Conservation (phyloP, 92 coral and sea anemone genomes). For the Zoanthus solanderi region DNA sequence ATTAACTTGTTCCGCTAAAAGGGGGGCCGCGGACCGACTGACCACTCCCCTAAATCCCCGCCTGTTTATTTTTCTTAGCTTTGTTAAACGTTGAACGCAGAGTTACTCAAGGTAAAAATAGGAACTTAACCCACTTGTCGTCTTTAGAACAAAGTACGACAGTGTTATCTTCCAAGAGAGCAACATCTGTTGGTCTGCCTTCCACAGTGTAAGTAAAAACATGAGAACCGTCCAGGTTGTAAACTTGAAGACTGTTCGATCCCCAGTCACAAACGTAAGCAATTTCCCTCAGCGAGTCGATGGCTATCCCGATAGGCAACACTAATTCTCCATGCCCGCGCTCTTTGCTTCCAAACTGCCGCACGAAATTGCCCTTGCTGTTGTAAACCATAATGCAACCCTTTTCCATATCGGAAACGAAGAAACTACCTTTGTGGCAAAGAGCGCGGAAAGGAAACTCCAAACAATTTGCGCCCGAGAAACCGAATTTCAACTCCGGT, state of each 20-base stretch:
- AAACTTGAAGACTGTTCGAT: constrained; percentile 80
- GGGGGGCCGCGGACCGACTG: no score
- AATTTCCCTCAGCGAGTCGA: constrained; percentile 57
- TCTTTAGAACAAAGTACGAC: constrained; percentile 84
- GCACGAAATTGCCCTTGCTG: constrained; percentile 66
- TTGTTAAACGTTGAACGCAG: no score
- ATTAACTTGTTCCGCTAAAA: no score
- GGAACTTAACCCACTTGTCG: constrained; percentile 86
- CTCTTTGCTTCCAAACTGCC: constrained; percentile 77
- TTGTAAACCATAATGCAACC: constrained; percentile 86
- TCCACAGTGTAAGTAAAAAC: constrained; percentile 74
- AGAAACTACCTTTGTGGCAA: constrained; percentile 73
- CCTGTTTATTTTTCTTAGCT: no score
- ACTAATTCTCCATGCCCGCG: constrained; percentile 67
- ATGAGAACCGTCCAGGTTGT: constrained; percentile 73
- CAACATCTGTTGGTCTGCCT: constrained; percentile 90
- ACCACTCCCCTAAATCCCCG: no score
- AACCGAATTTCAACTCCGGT: constrained; percentile 85
- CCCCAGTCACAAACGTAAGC: constrained; percentile 90
- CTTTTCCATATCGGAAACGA: constrained; percentile 90
- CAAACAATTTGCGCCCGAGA: constrained; percentile 69
- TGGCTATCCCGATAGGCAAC: constrained; percentile 80
- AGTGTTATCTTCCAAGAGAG: constrained; percentile 70
- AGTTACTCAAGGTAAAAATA: background rate
- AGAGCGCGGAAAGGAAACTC: constrained; percentile 88